Evolutionary conservation across 64 coral and sea anemone species (phyloP), one percentile per base, ranked within the genome.

Genomic region (Stichodactyla mertensii): DNA sequence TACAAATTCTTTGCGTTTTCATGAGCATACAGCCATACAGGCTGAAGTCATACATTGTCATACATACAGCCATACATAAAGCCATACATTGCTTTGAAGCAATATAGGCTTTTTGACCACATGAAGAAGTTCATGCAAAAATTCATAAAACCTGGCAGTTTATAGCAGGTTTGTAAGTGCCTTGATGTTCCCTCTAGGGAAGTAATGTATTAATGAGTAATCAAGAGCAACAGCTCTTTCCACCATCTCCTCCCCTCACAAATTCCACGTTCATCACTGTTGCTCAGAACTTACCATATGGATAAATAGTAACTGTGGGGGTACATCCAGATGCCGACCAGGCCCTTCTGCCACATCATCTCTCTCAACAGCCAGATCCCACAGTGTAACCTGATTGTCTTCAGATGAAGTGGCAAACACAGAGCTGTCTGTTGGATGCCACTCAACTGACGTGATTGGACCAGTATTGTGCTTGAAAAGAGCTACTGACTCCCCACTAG

Each of bases 351-450:
- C 45, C 31, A 64, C 28, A 5, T 94, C 87, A 31, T 98, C 95
- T 85, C 92, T 88, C 84, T 98, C 95, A 6, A 94, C 95, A 56
- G 95, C 95, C 56, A 98, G 80, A 61, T 98, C 95, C 95, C 95
- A 94, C 52, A 98, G 36, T 1, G 95, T 98, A 51, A 98, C 57
- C 60, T 98, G 95, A 78, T 94, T 82, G 85, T 98, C 95, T 52
- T 92, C 89, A 0, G 91, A 92, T 52, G 95, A 94, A 11, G 95
- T 89, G 19, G 86, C 92, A 89, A 98, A 98, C 52, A 98, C 95
- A 19, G 95, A 98, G 60, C 92, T 94, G 77, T 98, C 95, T 80
- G 87, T 79, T 36, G 93, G 90, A 22, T 92, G 89, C 96, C 96
- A 98, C 14, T 98, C 96, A 9, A 98, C 78, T 64, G 96, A 98